These are phyloP conservation scores for Mechanitis messenoides DNA, from an alignment of 2,888 invertebrate species.

Conservation along the genomic window DNA sequence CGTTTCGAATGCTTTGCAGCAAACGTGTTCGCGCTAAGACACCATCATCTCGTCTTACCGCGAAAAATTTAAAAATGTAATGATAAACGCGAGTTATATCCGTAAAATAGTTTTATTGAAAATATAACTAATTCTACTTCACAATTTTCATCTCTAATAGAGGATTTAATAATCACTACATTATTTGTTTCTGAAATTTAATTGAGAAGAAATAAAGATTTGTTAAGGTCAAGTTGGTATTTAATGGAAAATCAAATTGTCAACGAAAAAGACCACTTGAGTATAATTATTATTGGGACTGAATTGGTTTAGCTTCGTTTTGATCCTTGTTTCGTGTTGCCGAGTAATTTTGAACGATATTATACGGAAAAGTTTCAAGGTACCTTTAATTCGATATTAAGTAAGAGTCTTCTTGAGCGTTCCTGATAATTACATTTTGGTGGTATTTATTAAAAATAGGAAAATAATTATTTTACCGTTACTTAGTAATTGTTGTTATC, in stretches of 20 bases:
- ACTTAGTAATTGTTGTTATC: too few relatives aligned
- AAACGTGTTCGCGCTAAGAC: too few relatives aligned
- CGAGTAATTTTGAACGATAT: constrained; percentile 22
- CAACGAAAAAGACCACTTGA: constrained; percentile 25
- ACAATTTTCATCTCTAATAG: too few relatives aligned
- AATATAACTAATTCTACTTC: too few relatives aligned
- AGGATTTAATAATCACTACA: constrained; percentile 9
- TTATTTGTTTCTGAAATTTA: constrained; percentile 31
- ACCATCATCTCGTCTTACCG: too few relatives aligned
- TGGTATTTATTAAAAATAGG: not conserved
- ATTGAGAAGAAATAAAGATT: constrained; percentile 25
- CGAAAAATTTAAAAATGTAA: too few relatives aligned
- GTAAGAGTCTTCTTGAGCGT: not conserved
- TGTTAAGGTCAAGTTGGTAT: constrained; percentile 24
- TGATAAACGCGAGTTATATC: too few relatives aligned
- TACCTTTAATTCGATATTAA: constrained; percentile 14
- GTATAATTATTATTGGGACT: constrained; percentile 29
- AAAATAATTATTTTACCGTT: not conserved
- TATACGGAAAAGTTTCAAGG: constrained; percentile 15
- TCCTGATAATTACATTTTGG: constrained; percentile 5
- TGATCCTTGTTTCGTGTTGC: constrained; percentile 23
- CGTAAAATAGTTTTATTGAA: too few relatives aligned
- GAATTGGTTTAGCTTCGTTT: constrained; percentile 25
- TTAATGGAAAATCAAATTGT: constrained; percentile 33
- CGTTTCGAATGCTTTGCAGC: too few relatives aligned